These are phyloP conservation scores for Whitmania pigra DNA, from an alignment of 1,140 invertebrate species.

Conservation along the genomic window DNA sequence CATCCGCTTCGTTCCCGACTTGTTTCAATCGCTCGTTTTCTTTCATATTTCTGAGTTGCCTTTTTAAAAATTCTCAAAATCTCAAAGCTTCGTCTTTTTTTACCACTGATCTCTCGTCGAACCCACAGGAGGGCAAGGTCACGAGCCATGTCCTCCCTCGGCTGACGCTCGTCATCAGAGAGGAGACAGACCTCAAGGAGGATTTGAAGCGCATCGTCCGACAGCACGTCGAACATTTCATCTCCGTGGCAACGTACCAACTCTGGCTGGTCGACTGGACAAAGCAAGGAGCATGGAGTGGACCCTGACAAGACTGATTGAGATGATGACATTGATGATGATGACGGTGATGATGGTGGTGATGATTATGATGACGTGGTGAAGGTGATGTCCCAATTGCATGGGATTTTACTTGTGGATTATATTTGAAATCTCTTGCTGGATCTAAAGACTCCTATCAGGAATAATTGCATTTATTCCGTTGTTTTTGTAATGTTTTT, in stretches of 20 bases:
- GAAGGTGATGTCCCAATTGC: not conserved
- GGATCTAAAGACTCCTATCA: not conserved
- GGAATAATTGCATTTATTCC: too few relatives aligned
- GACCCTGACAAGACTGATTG: not conserved
- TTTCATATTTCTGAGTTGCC: too few relatives aligned
- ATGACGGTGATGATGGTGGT: conserved; percentile 14
- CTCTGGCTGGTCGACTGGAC: not conserved
- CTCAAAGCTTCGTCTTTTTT: not conserved
- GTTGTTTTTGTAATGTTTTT: too few relatives aligned
- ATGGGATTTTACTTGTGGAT: too few relatives aligned
- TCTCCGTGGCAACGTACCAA: not conserved
- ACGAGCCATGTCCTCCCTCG: not conserved
- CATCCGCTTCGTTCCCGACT: too few relatives aligned
- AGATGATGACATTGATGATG: conserved; percentile 11
- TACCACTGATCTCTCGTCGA: not conserved
- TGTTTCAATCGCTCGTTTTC: too few relatives aligned
- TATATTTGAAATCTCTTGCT: not conserved
- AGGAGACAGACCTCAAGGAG: not conserved
- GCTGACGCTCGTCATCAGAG: not conserved
- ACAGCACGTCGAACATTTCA: not conserved
- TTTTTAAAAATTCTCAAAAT: not conserved
- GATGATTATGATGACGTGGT: conserved; percentile 12
- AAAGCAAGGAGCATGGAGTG: conserved; percentile 4
- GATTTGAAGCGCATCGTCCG: not conserved
- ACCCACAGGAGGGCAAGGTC: not conserved